Evolutionary conservation across 2,113 vertebrate species (phyloP), one percentile per base, ranked within the genome.

Genomic region (Hyla sarda): DNA sequence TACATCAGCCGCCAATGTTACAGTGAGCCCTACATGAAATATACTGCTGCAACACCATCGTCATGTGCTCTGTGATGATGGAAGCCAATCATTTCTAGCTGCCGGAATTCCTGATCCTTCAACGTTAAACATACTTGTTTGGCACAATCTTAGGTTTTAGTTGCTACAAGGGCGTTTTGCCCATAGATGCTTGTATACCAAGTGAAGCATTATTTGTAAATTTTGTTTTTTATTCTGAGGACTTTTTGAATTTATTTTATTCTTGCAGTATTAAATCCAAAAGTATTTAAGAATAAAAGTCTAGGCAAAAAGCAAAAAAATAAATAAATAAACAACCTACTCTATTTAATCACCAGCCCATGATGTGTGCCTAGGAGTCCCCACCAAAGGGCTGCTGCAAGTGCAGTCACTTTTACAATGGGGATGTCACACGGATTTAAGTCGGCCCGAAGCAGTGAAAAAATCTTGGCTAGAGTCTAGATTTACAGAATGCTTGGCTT

Each of bases 211-310:
- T 83, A 62, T 84, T 52, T 62, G 52, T 84, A 76, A 84, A 73
- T 72, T 50, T 79, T 60, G 47, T 67, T 69, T 85, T 85, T 74
- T 37, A 71, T 75, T 77, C 69, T 62, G 47, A 84, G 71, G 34
- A 84, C 32, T 50, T 83, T 62, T 84, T 83, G 67, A 56, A 75
- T 74, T 83, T 86, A 80, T 81, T 86, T 86, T 86, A 86, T 86
- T 81, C 77, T 80, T 60, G 76, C 84, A 86, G 84, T 86, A 86
- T 86, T 86, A 86, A 41, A 75, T 81, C 37, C 48, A 30, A 85
- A 85, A 85, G 83, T 85, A 85, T 85, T 85, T 85, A 85, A 85
- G 78, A 85, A 78, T 71, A 85, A 78, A 79, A 78, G 11, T 41
- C 60, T 32, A 85, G 48, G n/a, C n/a, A n/a, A n/a, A n/a, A n/a